Percentiles rank a stretch among this genome's conserved stretches.
Conservation (phyloP, 2,797 vertebrate species). For the Thaleichthys pacificus region DNA sequence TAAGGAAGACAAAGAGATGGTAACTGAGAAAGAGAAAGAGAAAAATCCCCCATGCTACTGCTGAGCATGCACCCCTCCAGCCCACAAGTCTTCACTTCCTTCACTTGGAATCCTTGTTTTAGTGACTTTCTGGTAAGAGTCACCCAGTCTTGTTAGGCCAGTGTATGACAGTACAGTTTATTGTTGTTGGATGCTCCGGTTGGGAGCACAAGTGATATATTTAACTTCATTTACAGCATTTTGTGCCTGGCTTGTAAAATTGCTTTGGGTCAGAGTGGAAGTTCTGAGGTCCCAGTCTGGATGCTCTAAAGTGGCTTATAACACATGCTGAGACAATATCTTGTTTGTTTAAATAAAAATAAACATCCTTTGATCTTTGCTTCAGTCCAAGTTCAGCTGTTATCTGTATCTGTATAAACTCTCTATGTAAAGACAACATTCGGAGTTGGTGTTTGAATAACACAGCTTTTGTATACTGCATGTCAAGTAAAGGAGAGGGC, state of each 20-base stretch:
- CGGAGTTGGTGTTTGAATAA: constrained; percentile 23
- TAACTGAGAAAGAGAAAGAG: constrained; percentile 16
- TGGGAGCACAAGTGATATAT: constrained; percentile 25
- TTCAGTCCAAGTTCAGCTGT: not conserved
- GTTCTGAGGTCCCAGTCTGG: constrained; percentile 28
- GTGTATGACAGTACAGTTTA: constrained; percentile 39
- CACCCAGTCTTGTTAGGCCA: constrained; percentile 21
- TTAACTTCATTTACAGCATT: constrained; percentile 28
- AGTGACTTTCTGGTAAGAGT: constrained; percentile 17
- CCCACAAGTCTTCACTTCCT: constrained; percentile 31
- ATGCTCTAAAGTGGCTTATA: constrained; percentile 30
- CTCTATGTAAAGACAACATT: not conserved
- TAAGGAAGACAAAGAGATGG: constrained; percentile 13
- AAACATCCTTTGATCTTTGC: not conserved
- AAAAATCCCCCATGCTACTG: constrained; percentile 41
- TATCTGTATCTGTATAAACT: not conserved
- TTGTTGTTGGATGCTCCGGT: constrained; percentile 23
- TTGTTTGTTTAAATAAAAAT: not conserved
- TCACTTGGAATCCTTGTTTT: constrained; percentile 32
- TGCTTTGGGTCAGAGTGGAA: constrained; percentile 34
- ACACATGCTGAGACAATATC: not conserved
- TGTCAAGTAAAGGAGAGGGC: not conserved
- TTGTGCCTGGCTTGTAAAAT: constrained; percentile 45
- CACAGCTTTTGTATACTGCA: constrained; percentile 12
- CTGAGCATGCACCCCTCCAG: constrained; percentile 35